Percentiles rank a stretch among this genome's conserved stretches.
Evolutionary conservation across 1,140 invertebrate genomes (phyloP).

Genomic region (Diprion similis): DNA sequence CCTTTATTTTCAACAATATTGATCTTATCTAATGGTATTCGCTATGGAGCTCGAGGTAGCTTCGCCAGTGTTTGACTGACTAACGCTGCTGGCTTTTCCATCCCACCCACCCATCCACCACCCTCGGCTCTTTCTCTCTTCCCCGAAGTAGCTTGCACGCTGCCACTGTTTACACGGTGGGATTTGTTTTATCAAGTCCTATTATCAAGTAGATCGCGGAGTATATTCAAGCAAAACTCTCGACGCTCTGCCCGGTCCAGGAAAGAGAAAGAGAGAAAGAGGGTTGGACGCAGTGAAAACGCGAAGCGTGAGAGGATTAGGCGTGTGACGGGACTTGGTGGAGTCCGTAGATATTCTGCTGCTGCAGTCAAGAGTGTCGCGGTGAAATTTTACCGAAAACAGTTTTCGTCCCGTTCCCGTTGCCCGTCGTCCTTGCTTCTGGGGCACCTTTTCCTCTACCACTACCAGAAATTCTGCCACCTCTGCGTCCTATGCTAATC

Average conservation of each 20-base stretch:
- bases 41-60: constrained; percentile 42
- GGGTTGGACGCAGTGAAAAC: constrained; percentile 32
- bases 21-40: constrained; percentile 61
- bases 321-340: constrained; percentile 16
- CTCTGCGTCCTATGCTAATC: constrained; percentile 59
- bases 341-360: background rate
- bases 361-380: background rate
- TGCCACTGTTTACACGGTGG: constrained; percentile 51
- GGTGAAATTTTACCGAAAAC: no score
- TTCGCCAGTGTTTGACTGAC: constrained; percentile 47
- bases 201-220: constrained; percentile 27
- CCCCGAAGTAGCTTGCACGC: no score
- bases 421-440: background rate
- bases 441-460: background rate
- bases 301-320: constrained; percentile 25
- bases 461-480: constrained; percentile 10
- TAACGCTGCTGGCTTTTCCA: constrained; percentile 30
- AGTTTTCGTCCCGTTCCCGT: no score
- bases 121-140: constrained; percentile 38
- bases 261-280: constrained; percentile 29
- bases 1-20: constrained; percentile 52
- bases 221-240: background rate
- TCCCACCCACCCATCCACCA: background rate
- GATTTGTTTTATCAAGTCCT: constrained; percentile 62
- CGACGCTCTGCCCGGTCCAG: background rate